Base-by-base conservation (phyloP, 2,113 vertebrate genomes). In the Chrysochloris asiatica region DNA sequence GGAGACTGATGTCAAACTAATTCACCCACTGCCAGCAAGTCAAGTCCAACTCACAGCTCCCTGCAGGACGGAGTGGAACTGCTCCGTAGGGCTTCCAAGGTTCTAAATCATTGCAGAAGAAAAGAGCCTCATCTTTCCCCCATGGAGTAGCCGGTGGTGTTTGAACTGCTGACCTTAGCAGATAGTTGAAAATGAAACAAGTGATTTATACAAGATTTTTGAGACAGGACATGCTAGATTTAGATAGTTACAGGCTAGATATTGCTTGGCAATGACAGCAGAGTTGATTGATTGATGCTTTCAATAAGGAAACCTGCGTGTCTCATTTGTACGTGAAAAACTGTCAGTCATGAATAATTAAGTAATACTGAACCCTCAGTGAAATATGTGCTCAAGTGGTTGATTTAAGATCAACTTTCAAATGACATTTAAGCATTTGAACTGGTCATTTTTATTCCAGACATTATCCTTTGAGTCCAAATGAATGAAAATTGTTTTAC, bases 231-330 rank as follows among this genome's bases (percentile, higher is more conserved):
- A 2, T 0, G 2, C 26, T 17, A 33, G n/a, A 2, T 16, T 8
- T 0, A 3, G 54, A 36, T 38, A 10, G 3, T 8, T 10, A 14
- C 3, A 19, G 28, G 72, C 33, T 12, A 14, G 67, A 38, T 7
- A 1, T 26, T 36, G 41, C 48, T 48, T 54, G 63, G 16, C 47
- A 41, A 24, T 19, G 38, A 8, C 33, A 28, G 12, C 3, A 16
- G 45, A 12, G n/a, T n/a, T n/a, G n/a, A n/a, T n/a, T n/a, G n/a
- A 6, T 8, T 16, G 21, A 24, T 19, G 22, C 16, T 30, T 50
- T 1, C 59, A 10, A 7, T 21, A 6, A n/a, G 63, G 38, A 45
- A 52, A 2, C 5, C 22, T 21, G 8, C 0, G 1, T 63, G 36
- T 71, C 41, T 88, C 26, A 3, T 26, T 41, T 77, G 48, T 30